Evolutionary conservation across 2,797 vertebrate species (phyloP), one percentile per base, ranked within the genome.

Genomic region (Enteromius mattozi): DNA sequence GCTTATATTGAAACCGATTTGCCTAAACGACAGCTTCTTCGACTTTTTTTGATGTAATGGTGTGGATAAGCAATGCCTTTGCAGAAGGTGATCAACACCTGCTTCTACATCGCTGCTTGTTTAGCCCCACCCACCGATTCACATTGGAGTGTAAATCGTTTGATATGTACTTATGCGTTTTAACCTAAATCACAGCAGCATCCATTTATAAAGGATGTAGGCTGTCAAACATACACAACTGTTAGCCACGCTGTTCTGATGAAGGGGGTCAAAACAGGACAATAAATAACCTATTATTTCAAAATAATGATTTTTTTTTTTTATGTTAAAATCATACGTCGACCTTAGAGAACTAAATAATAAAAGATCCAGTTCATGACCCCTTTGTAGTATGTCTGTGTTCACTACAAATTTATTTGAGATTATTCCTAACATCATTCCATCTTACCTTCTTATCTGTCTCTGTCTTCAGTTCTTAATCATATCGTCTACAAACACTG

Each of bases 381-480:
- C 24, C 24, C 24, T 63, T 63, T 27, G 5, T 27, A 35, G 3
- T 45, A 7, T 68, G n/a, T 24, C 19, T 47, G 7, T 81, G 65
- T 9, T 5, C 27, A 24, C 1, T 56, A 14, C 61, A 75, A 9
- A 17, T 78, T 37, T 8, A 81, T 65, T 61, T 83, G 56, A 65
- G 27, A 66, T 78, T 19, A 75, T 8, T 49, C 72, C n/a, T 14
- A 77, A 61, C 69, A 6, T 47, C 24, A 6, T 27, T 74, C 13
- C 70, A 51, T 78, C 59, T 82, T 69, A 59, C 37, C 24, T 61
- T 76, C n/a, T 35, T 76, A 56, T 89, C 69, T 84, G 40, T 66
- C 79, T 35, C 78, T 81, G 79, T 74, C 56, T 89, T 71, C 88
- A 95, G 94, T 95, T 82, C 88, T 93, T 86, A 83, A 90, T 89